phyloP scores from a whole-genome alignment of 64 coral and sea anemone species.

The Pachyseris speciosa region DNA sequence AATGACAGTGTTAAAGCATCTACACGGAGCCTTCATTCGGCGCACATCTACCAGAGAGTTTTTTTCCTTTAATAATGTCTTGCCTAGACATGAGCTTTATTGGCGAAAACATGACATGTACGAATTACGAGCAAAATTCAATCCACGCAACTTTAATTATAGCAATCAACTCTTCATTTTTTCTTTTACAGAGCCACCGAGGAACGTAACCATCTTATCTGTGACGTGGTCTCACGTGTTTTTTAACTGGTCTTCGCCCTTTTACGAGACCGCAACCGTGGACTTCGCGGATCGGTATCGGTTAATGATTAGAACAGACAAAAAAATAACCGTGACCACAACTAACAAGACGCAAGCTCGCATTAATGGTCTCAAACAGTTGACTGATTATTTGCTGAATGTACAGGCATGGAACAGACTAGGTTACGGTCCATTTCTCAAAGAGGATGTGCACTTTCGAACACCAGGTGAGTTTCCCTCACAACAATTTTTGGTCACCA shows the following conservation, averaged over 20 bases:
- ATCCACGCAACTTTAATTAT: neutral
- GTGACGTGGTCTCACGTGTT: neutral
- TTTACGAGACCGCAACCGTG: conserved; percentile 10
- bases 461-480: conserved; percentile 63
- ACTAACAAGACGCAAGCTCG: conserved; percentile 46
- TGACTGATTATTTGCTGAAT: conserved; percentile 30
- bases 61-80: too few species aligned
- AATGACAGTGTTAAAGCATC: too few species aligned
- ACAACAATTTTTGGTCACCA: too few species aligned
- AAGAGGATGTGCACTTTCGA: conserved; percentile 16
- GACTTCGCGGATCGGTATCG: conserved; percentile 50
- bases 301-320: neutral
- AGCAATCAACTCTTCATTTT: neutral
- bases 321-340: neutral
- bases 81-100: too few species aligned
- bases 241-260: conserved; percentile 55
- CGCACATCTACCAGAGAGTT: too few species aligned
- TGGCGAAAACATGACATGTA: too few species aligned
- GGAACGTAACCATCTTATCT: conserved; percentile 2
- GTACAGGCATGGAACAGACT: conserved; percentile 9
- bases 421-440: conserved; percentile 39
- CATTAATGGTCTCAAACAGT: conserved; percentile 42
- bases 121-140: too few species aligned
- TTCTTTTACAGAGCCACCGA: neutral
- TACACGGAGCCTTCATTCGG: too few species aligned